Evolutionary conservation across 1,140 invertebrate species (phyloP).

Genomic region (Drosophila insularis): DNA sequence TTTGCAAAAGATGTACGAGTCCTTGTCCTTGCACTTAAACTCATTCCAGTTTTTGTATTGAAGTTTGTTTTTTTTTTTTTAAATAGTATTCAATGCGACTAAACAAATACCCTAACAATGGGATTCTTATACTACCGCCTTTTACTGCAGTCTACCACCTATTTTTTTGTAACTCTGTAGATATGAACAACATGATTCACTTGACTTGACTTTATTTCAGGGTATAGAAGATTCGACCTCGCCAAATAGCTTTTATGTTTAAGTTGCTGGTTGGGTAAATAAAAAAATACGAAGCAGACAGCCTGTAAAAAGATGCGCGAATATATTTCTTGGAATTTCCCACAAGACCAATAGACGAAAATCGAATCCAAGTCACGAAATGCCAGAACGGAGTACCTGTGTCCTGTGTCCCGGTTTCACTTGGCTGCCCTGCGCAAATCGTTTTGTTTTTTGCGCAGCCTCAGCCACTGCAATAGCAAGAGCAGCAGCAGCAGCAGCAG

Average conservation of each 20-base stretch:
- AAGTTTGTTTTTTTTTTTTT: too few species aligned
- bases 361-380: conserved; percentile 65
- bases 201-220: neutral
- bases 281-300: conserved; percentile 26
- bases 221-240: neutral
- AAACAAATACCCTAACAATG: neutral
- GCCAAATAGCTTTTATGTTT: neutral
- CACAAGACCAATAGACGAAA: conserved; percentile 70
- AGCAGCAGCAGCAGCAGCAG: too few species aligned
- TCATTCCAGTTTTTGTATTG: too few species aligned
- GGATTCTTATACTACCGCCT: too few species aligned
- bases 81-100: too few species aligned
- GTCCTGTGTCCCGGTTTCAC: conserved; percentile 44
- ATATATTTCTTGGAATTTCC: conserved; percentile 67
- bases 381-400: conserved; percentile 18
- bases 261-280: conserved; percentile 17
- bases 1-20: neutral
- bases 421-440: conserved; percentile 41
- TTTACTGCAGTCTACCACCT: too few species aligned
- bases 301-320: conserved; percentile 53
- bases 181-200: too few species aligned
- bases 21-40: conserved; percentile 7
- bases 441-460: conserved; percentile 58
- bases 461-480: conserved; percentile 31
- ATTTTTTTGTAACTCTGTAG: too few species aligned